Conservation (phyloP, 2,888 invertebrate species). For the Rhingia rostrata region DNA sequence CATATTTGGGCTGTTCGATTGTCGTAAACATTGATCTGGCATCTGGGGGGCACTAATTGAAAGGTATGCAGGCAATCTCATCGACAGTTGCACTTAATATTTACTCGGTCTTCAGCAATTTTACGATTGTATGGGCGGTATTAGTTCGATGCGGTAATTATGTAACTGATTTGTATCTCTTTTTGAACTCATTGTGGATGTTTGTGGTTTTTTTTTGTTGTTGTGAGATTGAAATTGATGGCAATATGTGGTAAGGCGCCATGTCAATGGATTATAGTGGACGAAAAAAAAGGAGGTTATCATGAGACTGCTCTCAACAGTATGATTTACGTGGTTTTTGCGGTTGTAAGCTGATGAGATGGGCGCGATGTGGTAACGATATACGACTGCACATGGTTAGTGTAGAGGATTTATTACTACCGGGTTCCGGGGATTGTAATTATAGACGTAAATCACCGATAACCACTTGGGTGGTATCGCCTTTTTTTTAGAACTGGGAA, state of each 20-base stretch:
- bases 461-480: slow-evolving; percentile 41
- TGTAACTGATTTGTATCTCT: neutral
- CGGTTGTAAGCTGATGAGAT: slow-evolving; percentile 35
- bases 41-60: slow-evolving; percentile 56
- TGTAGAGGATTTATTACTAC: slow-evolving; percentile 31
- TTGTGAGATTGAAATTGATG: slow-evolving; percentile 7
- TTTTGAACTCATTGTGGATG: neutral
- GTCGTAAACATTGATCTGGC: slow-evolving; percentile 65
- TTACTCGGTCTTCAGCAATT: neutral
- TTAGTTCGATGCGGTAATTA: slow-evolving; percentile 35
- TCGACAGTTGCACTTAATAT: neutral
- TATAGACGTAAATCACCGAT: slow-evolving; percentile 55
- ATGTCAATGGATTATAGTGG: neutral
- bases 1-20: slow-evolving; percentile 45
- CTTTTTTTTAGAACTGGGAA: too few species aligned
- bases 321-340: slow-evolving; percentile 35
- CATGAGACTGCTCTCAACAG: neutral
- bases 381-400: slow-evolving; percentile 23
- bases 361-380: slow-evolving; percentile 27
- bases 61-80: slow-evolving; percentile 43
- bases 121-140: slow-evolving; percentile 42
- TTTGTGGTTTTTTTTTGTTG: slow-evolving; percentile 4
- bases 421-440: slow-evolving; percentile 39
- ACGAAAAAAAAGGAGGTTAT: slow-evolving; percentile 10
- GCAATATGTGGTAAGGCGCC: slow-evolving; percentile 15